phyloP scores from a whole-genome alignment of 2,113 vertebrate genomes.

The Stegastes partitus region DNA sequence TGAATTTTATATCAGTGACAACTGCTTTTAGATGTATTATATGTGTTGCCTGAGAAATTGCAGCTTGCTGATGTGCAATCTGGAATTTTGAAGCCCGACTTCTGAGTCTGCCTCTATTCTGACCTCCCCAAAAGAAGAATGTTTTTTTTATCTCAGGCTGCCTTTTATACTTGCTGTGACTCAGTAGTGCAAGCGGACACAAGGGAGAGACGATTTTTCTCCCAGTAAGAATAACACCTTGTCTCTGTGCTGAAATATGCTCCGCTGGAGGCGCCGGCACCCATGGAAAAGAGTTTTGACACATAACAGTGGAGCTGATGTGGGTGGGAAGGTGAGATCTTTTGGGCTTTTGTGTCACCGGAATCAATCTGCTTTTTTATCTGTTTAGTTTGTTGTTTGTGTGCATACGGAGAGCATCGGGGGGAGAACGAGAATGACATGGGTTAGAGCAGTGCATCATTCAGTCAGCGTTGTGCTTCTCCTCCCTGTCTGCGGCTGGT shows the following conservation, averaged over 20 bases:
- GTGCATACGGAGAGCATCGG: slow-evolving; percentile 2
- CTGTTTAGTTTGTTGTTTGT: slow-evolving; percentile 28
- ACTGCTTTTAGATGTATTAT: too few species aligned
- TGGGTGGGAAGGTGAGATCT: slow-evolving; percentile 41
- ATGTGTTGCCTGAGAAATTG: background rate
- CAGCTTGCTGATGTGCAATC: background rate
- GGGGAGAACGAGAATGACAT: slow-evolving; percentile 23
- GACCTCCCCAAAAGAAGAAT: slow-evolving; percentile 15
- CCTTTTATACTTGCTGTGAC: slow-evolving; percentile 24
- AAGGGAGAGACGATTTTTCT: slow-evolving; percentile 19
- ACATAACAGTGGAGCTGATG: slow-evolving; percentile 46
- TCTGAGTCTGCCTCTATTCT: background rate
- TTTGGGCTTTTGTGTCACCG: slow-evolving; percentile 38
- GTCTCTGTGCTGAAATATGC: slow-evolving; percentile 55
- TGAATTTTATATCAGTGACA: too few species aligned
- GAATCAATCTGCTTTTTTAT: slow-evolving; percentile 39
- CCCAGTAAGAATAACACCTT: slow-evolving; percentile 62
- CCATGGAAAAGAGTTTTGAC: slow-evolving; percentile 52
- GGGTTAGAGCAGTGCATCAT: slow-evolving; percentile 5
- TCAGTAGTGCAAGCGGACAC: slow-evolving; percentile 26
- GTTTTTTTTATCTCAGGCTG: slow-evolving; percentile 15
- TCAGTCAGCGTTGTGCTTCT: background rate
- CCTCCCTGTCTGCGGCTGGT: background rate
- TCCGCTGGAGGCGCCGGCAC: slow-evolving; percentile 36
- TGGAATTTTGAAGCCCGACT: background rate